Conservation (phyloP, 2,888 invertebrate genomes). For the Branchinecta sandiegonensis region DNA sequence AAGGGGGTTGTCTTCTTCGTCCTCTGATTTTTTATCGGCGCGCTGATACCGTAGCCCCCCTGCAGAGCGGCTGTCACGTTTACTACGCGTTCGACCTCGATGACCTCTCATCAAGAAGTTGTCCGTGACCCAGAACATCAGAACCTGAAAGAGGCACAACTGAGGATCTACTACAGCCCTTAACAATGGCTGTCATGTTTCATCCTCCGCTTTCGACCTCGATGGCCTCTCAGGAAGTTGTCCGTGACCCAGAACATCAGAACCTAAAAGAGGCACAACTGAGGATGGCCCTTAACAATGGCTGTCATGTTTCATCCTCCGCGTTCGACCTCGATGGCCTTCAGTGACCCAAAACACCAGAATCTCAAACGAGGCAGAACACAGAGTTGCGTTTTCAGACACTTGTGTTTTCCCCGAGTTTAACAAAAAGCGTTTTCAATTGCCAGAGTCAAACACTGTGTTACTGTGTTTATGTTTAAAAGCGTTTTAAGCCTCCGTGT, state of each 20-base stretch:
- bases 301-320: too few relatives aligned
- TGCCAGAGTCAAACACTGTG: too few relatives aligned
- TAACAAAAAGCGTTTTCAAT: too few relatives aligned
- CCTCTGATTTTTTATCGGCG: slow-evolving; percentile 40
- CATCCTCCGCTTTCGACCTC: slow-evolving; percentile 34
- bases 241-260: slow-evolving; percentile 75
- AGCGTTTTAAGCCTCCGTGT: too few relatives aligned
- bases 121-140: slow-evolving; percentile 75
- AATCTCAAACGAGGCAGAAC: too few relatives aligned
- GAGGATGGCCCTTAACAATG: neutral
- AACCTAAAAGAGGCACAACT: slow-evolving; percentile 42
- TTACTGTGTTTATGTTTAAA: too few relatives aligned
- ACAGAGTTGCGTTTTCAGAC: too few relatives aligned
- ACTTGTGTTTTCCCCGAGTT: too few relatives aligned
- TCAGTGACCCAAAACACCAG: too few relatives aligned
- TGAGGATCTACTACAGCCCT: neutral
- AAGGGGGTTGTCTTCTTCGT: slow-evolving; percentile 48
- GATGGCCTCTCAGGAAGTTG: slow-evolving; percentile 52
- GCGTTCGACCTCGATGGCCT: too few relatives aligned
- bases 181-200: slow-evolving; percentile 25
- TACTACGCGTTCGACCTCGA: slow-evolving; percentile 35
- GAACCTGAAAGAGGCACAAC: slow-evolving; percentile 43
- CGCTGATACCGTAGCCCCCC: slow-evolving; percentile 34
- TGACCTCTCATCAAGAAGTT: slow-evolving; percentile 60
- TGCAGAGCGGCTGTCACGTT: slow-evolving; percentile 25